These are phyloP conservation scores for Chelidonichthys spinosus DNA, from an alignment of 2,797 vertebrate genomes.

Conservation along the genomic window DNA sequence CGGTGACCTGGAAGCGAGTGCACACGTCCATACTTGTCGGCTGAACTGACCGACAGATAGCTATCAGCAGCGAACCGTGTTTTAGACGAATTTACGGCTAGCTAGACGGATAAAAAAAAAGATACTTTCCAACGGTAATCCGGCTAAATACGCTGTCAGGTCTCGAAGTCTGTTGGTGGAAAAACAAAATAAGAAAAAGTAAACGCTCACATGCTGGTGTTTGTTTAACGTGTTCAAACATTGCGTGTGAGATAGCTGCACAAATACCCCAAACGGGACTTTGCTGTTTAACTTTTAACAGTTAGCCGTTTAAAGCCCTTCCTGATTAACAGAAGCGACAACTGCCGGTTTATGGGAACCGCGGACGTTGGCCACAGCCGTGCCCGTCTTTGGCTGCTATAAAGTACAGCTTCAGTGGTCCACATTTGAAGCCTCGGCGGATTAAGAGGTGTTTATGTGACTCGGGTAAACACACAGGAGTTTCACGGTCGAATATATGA, in stretches of 20 bases:
- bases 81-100: background rate
- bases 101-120: conserved; percentile 4
- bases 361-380: background rate
- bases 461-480: fast-evolving
- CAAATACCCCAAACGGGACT: conserved; percentile 19
- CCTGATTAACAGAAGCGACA: conserved; percentile 41
- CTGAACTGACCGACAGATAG: background rate
- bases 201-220: background rate
- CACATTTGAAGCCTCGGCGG: fast-evolving
- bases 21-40: no score
- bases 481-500: conserved; percentile 7
- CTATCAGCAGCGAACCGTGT: background rate
- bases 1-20: background rate
- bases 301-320: conserved; percentile 43
- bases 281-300: conserved; percentile 38
- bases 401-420: background rate
- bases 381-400: background rate
- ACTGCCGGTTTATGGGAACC: conserved; percentile 12
- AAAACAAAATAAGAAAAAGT: conserved; percentile 7
- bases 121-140: conserved; percentile 25
- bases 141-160: background rate
- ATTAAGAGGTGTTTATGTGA: background rate
- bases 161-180: background rate
- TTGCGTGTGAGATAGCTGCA: background rate
- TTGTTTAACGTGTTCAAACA: conserved; percentile 25